A percentile compares a stretch with the other conserved stretches of the same genome.
Evolutionary conservation across 1,140 invertebrate species (phyloP).

Genomic region (Trinorchestia longiramus): DNA sequence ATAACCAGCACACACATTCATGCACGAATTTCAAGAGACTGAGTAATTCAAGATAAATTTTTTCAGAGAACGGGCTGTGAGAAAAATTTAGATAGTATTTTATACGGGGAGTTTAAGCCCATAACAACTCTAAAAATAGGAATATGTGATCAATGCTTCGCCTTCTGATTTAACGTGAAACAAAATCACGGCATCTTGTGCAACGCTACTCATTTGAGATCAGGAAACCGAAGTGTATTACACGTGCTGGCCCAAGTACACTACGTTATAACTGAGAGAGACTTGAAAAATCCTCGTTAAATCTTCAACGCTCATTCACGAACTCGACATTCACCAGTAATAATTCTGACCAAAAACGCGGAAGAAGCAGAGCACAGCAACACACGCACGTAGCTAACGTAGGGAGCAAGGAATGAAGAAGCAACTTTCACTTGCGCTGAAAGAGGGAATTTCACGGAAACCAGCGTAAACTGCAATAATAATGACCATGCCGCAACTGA

Average conservation of each 20-base stretch:
- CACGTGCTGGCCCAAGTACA: neutral
- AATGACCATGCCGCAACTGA: neutral
- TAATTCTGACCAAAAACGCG: neutral
- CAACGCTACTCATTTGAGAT: too few species aligned
- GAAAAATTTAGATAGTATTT: neutral
- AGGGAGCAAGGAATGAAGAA: neutral
- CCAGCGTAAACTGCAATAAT: neutral
- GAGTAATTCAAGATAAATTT: neutral
- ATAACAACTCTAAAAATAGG: neutral
- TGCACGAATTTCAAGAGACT: neutral
- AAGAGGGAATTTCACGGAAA: neutral
- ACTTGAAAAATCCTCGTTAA: neutral
- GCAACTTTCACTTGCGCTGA: neutral
- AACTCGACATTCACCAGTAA: neutral
- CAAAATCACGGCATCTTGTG: neutral
- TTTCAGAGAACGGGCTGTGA: neutral
- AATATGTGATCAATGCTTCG: neutral
- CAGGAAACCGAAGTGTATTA: neutral
- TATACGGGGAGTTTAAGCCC: neutral
- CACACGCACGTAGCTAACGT: neutral
- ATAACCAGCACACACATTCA: neutral
- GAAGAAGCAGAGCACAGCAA: neutral
- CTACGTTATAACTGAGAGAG: neutral
- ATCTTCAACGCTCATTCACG: neutral
- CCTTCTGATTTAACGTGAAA: neutral